Percentiles rank a stretch among this genome's conserved stretches.
phyloP scores from a whole-genome alignment of 2,797 vertebrate genomes.

The Fratercula arctica region DNA sequence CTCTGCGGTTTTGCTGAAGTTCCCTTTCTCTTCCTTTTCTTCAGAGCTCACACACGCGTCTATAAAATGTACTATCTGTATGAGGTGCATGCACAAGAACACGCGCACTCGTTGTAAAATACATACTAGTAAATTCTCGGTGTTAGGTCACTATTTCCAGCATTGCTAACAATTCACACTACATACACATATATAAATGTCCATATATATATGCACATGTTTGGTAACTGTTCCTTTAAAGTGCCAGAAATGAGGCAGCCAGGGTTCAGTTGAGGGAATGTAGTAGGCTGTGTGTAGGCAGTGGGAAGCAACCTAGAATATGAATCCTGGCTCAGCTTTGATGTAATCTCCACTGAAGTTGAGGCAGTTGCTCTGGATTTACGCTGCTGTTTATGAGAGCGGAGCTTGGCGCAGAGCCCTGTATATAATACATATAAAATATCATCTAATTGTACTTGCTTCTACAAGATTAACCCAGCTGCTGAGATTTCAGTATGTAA shows the following conservation, averaged over 20 bases:
- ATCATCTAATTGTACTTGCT: constrained; percentile 24
- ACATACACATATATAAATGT: neutral
- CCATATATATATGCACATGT: neutral
- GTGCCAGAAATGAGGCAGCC: neutral
- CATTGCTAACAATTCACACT: neutral
- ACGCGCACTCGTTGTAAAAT: accelerated
- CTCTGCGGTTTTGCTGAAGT: neutral
- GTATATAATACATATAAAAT: constrained; percentile 9
- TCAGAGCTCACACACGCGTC: neutral
- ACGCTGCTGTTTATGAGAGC: neutral
- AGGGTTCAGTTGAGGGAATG: neutral
- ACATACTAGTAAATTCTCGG: neutral
- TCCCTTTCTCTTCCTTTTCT: neutral
- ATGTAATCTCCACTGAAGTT: constrained; percentile 1
- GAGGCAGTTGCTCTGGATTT: constrained; percentile 30
- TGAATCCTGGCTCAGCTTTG: neutral
- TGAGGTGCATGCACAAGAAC: neutral
- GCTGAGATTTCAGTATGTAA: constrained; percentile 15
- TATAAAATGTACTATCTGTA: neutral
- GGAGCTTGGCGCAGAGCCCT: neutral
- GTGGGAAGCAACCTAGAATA: neutral
- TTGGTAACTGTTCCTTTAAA: neutral
- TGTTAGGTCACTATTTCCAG: neutral
- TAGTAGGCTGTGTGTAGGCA: neutral
- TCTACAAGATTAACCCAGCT: constrained; percentile 38